Evolutionary conservation across 2,797 vertebrate genomes (phyloP).

Genomic region (Sebastes itinus): DNA sequence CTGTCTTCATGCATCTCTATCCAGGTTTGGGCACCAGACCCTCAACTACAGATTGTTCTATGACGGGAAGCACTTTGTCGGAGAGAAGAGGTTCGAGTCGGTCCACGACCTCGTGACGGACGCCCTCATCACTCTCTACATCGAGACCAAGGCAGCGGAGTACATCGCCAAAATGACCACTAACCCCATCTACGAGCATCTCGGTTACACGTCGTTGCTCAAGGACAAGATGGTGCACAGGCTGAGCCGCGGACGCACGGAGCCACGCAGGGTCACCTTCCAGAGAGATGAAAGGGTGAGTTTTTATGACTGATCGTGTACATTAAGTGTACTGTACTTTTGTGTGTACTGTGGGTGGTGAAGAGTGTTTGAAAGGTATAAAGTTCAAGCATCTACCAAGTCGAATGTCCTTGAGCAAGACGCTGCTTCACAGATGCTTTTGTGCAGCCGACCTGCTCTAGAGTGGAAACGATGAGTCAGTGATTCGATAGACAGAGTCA

Average conservation of each 20-base stretch:
- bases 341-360: background rate
- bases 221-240: constrained; percentile 92
- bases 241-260: constrained; percentile 86
- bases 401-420: background rate
- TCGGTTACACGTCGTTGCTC: constrained; percentile 94
- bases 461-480: background rate
- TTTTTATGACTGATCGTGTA: background rate
- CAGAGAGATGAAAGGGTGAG: constrained; percentile 92
- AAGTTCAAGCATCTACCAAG: background rate
- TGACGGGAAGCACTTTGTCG: constrained; percentile 98
- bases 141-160: constrained; percentile 97
- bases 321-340: background rate
- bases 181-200: constrained; percentile 98
- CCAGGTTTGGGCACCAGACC: constrained; percentile 95
- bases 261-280: constrained; percentile 89
- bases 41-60: constrained; percentile 98
- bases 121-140: constrained; percentile 96
- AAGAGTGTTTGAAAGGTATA: background rate
- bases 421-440: background rate
- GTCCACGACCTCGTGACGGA: constrained; percentile 98
- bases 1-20: background rate
- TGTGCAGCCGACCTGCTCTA: background rate
- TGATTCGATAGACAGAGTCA: background rate
- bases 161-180: constrained; percentile 99
- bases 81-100: constrained; percentile 98